Evolutionary conservation across 2,797 vertebrate genomes (phyloP).

Genomic region (Danio kyathit): DNA sequence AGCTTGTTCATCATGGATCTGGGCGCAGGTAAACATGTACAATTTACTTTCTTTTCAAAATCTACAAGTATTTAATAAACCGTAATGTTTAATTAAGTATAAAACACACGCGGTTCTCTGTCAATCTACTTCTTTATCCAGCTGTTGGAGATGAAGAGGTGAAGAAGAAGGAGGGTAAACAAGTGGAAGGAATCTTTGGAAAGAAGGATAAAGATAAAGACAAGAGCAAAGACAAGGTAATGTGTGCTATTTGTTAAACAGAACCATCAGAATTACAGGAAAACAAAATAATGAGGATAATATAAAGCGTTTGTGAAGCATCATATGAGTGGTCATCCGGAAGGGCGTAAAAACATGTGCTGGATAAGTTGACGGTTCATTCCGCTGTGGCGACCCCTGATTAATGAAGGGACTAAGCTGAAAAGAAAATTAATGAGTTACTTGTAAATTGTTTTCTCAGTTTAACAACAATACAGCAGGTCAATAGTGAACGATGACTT

Average conservation of each 20-base stretch:
- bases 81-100: background rate
- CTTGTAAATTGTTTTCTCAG: no score
- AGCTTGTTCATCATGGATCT: conserved; percentile 44
- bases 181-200: conserved; percentile 54
- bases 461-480: no score
- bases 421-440: no score
- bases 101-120: background rate
- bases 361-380: no score
- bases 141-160: conserved; percentile 37
- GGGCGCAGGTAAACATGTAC: conserved; percentile 16
- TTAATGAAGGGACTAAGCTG: no score
- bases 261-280: background rate
- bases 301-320: no score
- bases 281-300: no score
- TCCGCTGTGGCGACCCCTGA: no score
- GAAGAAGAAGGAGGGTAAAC: conserved; percentile 27
- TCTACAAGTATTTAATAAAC: no score
- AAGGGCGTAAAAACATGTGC: no score
- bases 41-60: background rate
- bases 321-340: no score
- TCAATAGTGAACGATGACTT: no score
- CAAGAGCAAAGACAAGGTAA: conserved; percentile 30
- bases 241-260: background rate
- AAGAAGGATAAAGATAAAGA: conserved; percentile 41
- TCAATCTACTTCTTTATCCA: background rate